phyloP scores from a whole-genome alignment of 1,140 invertebrate species.

The Adoxophyes honmai region DNA sequence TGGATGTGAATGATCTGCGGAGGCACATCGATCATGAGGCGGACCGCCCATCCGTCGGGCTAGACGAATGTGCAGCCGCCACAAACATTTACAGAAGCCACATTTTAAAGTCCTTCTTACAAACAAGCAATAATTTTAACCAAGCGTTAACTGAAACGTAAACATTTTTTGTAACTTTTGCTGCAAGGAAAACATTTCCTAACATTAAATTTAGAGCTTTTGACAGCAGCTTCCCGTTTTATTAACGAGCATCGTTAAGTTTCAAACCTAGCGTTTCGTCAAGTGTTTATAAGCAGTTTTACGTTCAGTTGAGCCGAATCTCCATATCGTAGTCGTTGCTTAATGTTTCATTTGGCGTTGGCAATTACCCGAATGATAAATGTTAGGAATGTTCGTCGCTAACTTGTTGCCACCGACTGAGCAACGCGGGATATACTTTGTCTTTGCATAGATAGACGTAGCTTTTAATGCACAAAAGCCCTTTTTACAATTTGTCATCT shows the following conservation, averaged over 20 bases:
- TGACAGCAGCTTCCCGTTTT: background rate
- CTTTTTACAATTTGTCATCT: background rate
- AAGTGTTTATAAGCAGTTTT: constrained; percentile 1
- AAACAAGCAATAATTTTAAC: constrained; percentile 8
- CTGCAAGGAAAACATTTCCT: background rate
- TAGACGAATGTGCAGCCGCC: constrained; percentile 16
- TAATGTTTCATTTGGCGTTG: constrained; percentile 23
- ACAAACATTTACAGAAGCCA: background rate
- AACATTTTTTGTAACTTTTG: background rate
- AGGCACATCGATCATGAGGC: constrained; percentile 31
- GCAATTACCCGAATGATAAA: constrained; percentile 57
- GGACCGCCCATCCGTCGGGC: constrained; percentile 22
- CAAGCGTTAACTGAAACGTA: constrained; percentile 6
- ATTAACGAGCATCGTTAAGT: constrained; percentile 7
- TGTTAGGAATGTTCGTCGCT: constrained; percentile 43
- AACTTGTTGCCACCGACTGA: constrained; percentile 49
- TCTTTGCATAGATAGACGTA: too few relatives aligned
- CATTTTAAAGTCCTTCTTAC: background rate
- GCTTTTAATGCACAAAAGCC: too few relatives aligned
- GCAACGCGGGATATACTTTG: background rate
- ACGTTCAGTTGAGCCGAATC: background rate
- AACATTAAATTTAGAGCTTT: constrained; percentile 6
- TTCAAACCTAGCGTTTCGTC: constrained; percentile 4
- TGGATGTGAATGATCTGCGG: constrained; percentile 30
- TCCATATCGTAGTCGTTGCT: background rate